A percentile compares a stretch with the other conserved stretches of the same genome.
Evolutionary conservation across 2,797 vertebrate genomes (phyloP).

Genomic region (Loriculus beryllinus): DNA sequence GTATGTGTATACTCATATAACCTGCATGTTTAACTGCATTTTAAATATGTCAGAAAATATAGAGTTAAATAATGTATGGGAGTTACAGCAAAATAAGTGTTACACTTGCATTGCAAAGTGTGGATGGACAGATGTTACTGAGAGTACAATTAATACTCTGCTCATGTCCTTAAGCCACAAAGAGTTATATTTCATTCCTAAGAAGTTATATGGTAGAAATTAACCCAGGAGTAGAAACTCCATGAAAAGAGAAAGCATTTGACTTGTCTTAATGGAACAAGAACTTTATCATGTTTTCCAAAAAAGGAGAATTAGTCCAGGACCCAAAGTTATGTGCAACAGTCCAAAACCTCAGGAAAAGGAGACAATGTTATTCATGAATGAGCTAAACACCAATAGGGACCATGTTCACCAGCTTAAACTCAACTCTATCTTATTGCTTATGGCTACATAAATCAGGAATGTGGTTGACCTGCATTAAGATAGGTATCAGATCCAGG

Average conservation of each 20-base stretch:
- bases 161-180: slow-evolving; percentile 30
- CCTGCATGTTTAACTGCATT: neutral
- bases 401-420: neutral
- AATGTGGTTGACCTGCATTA: neutral
- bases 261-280: neutral
- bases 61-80: neutral
- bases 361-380: neutral
- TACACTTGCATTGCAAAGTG: slow-evolving; percentile 28
- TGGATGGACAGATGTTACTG: slow-evolving; percentile 26
- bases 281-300: neutral
- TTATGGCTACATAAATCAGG: neutral
- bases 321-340: neutral
- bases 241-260: slow-evolving; percentile 12
- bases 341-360: neutral
- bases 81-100: neutral
- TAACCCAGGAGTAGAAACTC: slow-evolving; percentile 26
- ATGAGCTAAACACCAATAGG: neutral
- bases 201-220: slow-evolving; percentile 27
- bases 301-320: neutral
- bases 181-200: slow-evolving; percentile 48
- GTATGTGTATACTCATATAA: neutral
- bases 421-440: neutral
- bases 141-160: slow-evolving; percentile 58
- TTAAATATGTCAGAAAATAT: neutral
- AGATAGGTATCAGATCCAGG: neutral